Percentiles rank a stretch among this genome's conserved stretches.
Evolutionary conservation across 2,797 vertebrate genomes (phyloP).

Genomic region (Epinephelus malabaricus): DNA sequence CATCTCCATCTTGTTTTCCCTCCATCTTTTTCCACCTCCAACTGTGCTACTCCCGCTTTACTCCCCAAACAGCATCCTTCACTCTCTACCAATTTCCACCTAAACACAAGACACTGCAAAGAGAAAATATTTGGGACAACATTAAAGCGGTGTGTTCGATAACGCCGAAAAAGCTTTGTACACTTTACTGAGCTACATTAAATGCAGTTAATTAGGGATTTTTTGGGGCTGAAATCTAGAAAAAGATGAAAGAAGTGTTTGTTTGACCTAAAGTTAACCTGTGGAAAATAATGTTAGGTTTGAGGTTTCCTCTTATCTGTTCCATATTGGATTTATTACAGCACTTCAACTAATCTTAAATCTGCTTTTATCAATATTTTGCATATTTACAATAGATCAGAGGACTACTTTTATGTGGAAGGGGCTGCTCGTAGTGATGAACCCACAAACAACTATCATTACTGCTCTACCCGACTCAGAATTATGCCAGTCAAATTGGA

Average conservation of each 20-base stretch:
- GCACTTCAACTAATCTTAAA: not conserved
- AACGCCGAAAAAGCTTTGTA: slow-evolving; percentile 8
- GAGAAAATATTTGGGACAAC: slow-evolving; percentile 25
- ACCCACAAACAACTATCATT: too few relatives aligned
- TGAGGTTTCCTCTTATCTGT: not conserved
- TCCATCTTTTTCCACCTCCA: slow-evolving; percentile 53
- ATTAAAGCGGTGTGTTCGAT: slow-evolving; percentile 13
- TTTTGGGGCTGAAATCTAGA: not conserved
- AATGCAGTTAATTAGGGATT: not conserved
- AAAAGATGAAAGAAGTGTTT: not conserved
- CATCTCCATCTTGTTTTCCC: slow-evolving; percentile 48
- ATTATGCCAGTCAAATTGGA: too few relatives aligned
- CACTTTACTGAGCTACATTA: not conserved
- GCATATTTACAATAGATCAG: not conserved
- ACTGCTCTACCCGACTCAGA: too few relatives aligned
- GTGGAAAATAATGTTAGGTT: not conserved
- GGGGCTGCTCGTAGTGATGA: too few relatives aligned
- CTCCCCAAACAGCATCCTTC: slow-evolving; percentile 37
- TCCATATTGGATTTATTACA: not conserved
- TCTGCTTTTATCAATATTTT: not conserved
- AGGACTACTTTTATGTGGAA: not conserved
- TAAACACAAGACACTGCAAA: slow-evolving; percentile 32
- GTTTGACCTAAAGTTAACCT: not conserved
- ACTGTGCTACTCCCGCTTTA: slow-evolving; percentile 41
- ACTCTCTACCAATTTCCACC: slow-evolving; percentile 23